Evolutionary conservation across 2,797 vertebrate genomes (phyloP).

Genomic region (Malacoctenus gilli): DNA sequence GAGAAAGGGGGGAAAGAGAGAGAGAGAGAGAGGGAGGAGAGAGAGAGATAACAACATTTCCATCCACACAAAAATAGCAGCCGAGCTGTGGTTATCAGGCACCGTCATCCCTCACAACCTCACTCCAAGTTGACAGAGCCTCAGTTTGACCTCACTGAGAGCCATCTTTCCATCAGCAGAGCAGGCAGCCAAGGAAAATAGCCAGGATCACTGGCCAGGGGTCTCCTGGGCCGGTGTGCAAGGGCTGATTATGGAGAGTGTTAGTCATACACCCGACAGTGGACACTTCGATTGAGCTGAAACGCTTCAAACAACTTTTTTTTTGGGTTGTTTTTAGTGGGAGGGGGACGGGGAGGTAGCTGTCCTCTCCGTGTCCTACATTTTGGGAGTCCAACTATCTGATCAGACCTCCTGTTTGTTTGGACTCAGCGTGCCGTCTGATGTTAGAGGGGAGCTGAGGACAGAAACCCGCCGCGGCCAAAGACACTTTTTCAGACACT

Average conservation of each 20-base stretch:
- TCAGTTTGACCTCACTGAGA: constrained; percentile 45
- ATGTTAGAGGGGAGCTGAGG: constrained; percentile 11
- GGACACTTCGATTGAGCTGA: constrained; percentile 36
- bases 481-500: too few relatives aligned
- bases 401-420: constrained; percentile 7
- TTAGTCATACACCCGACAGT: constrained; percentile 64
- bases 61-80: too few relatives aligned
- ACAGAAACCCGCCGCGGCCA: constrained; percentile 4
- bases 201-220: constrained; percentile 32
- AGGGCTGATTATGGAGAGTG: constrained; percentile 54
- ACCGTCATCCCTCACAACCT: constrained; percentile 12
- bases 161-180: constrained; percentile 49
- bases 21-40: too few relatives aligned
- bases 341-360: constrained; percentile 18
- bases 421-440: constrained; percentile 5
- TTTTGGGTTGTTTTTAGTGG: constrained; percentile 19
- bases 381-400: constrained; percentile 25
- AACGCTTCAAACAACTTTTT: too few relatives aligned
- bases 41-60: too few relatives aligned
- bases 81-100: constrained; percentile 16
- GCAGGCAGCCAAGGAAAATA: constrained; percentile 52
- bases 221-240: constrained; percentile 42
- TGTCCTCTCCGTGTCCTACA: constrained; percentile 36
- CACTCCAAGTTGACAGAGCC: constrained; percentile 24
- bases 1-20: too few relatives aligned